Percentiles rank a stretch among this genome's conserved stretches.
Conservation (phyloP, 2,888 invertebrate species). For the Epicampocera succincta region DNA sequence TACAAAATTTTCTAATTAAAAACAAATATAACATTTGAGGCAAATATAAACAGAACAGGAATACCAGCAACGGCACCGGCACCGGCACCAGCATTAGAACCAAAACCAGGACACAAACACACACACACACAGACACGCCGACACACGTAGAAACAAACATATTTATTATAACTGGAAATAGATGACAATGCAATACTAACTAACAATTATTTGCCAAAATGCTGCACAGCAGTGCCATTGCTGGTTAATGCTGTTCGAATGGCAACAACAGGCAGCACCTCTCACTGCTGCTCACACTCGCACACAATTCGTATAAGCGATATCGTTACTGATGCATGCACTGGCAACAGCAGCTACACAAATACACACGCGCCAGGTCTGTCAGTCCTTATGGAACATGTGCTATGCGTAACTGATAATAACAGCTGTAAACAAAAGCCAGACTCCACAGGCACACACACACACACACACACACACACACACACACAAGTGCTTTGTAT, state of each 20-base stretch:
- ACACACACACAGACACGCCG: neutral
- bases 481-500: neutral
- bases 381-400: slow-evolving; percentile 48
- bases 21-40: slow-evolving; percentile 68
- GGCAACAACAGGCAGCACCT: neutral
- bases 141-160: neutral
- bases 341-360: slow-evolving; percentile 14
- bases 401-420: slow-evolving; percentile 63
- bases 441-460: slow-evolving; percentile 13
- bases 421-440: slow-evolving; percentile 58
- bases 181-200: slow-evolving; percentile 56
- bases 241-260: slow-evolving; percentile 5
- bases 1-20: slow-evolving; percentile 68
- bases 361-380: slow-evolving; percentile 2
- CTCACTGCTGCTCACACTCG: too few relatives aligned
- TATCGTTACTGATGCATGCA: slow-evolving; percentile 28
- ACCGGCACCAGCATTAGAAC: neutral
- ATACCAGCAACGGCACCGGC: too few relatives aligned
- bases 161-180: slow-evolving; percentile 18
- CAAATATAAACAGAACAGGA: slow-evolving; percentile 54
- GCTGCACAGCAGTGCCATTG: slow-evolving; percentile 14
- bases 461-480: too few relatives aligned
- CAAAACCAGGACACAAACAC: neutral
- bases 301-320: neutral
- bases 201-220: slow-evolving; percentile 56